Evolutionary conservation across 2,888 invertebrate genomes (phyloP).

Genomic region (Minunthozetes semirufus): DNA sequence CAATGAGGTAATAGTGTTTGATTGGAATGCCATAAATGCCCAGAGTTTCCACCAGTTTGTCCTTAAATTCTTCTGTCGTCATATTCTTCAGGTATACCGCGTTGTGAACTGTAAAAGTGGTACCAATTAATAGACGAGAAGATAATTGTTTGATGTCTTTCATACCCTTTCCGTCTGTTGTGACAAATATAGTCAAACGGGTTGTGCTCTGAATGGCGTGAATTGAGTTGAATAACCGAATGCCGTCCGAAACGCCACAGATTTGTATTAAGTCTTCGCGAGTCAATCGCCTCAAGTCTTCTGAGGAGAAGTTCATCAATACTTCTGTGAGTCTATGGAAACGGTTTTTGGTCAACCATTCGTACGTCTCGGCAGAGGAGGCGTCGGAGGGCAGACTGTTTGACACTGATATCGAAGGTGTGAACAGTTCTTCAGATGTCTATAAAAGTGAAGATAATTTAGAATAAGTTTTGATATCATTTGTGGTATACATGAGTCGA

Average conservation of each 20-base stretch:
- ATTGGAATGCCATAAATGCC: slow-evolving; percentile 45
- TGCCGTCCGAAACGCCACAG: slow-evolving; percentile 87
- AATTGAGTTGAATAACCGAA: slow-evolving; percentile 80
- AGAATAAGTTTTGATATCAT: background rate
- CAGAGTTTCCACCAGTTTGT: slow-evolving; percentile 59
- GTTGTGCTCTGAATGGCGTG: slow-evolving; percentile 61
- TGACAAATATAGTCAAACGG: slow-evolving; percentile 32
- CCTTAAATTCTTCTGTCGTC: slow-evolving; percentile 59
- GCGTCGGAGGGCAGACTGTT: background rate
- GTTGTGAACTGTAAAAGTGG: slow-evolving; percentile 57
- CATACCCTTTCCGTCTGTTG: slow-evolving; percentile 35
- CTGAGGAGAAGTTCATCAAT: slow-evolving; percentile 48
- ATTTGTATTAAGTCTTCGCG: slow-evolving; percentile 89
- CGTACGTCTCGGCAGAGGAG: slow-evolving; percentile 30
- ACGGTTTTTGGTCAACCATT: slow-evolving; percentile 69
- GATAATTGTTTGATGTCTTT: background rate
- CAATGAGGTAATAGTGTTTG: slow-evolving; percentile 64
- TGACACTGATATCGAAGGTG: background rate
- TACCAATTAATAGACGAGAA: slow-evolving; percentile 18
- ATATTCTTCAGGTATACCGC: slow-evolving; percentile 70
- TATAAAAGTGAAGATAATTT: background rate
- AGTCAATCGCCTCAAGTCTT: slow-evolving; percentile 78
- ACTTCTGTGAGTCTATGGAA: slow-evolving; percentile 55
- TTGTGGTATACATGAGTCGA: slow-evolving; percentile 20
- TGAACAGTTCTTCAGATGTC: too few species aligned